Evolutionary conservation across 2,797 vertebrate species (phyloP).

Genomic region (Danio choprae): DNA sequence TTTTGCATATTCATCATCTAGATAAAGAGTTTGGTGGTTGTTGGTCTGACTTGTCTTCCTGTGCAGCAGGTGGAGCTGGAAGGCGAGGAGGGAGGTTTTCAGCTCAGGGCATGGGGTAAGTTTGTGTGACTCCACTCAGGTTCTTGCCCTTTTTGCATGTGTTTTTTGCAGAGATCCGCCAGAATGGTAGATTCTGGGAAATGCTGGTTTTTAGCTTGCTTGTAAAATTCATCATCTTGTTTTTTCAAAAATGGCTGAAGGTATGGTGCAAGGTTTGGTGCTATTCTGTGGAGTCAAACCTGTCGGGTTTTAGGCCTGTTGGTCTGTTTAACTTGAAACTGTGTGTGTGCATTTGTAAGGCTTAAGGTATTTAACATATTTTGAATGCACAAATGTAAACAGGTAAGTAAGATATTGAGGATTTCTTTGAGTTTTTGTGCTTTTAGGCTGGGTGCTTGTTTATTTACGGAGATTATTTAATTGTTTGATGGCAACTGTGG

Average conservation of each 20-base stretch:
- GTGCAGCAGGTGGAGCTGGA: constrained; percentile 82
- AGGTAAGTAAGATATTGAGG: constrained; percentile 18
- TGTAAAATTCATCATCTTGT: background rate
- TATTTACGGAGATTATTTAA: background rate
- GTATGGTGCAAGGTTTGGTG: background rate
- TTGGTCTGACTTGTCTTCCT: constrained; percentile 12
- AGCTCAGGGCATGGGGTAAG: constrained; percentile 99
- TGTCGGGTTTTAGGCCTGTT: constrained; percentile 4
- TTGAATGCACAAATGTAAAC: constrained; percentile 3
- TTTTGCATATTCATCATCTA: background rate
- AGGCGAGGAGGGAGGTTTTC: constrained; percentile 96
- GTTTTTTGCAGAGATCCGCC: constrained; percentile 64
- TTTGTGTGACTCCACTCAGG: constrained; percentile 62
- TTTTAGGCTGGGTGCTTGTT: background rate
- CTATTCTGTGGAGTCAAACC: constrained; percentile 14
- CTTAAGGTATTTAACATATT: background rate
- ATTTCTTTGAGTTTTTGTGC: constrained; percentile 22
- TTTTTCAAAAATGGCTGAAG: background rate
- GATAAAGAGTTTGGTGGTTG: constrained; percentile 20
- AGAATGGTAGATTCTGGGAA: constrained; percentile 9
- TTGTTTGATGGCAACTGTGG: background rate
- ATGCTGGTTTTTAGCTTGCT: background rate
- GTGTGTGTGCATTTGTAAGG: constrained; percentile 22
- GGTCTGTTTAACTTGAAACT: constrained; percentile 20
- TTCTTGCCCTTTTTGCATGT: constrained; percentile 60